Evolutionary conservation across 2,113 vertebrate genomes (phyloP).

Genomic region (Bolborhynchus lineola): DNA sequence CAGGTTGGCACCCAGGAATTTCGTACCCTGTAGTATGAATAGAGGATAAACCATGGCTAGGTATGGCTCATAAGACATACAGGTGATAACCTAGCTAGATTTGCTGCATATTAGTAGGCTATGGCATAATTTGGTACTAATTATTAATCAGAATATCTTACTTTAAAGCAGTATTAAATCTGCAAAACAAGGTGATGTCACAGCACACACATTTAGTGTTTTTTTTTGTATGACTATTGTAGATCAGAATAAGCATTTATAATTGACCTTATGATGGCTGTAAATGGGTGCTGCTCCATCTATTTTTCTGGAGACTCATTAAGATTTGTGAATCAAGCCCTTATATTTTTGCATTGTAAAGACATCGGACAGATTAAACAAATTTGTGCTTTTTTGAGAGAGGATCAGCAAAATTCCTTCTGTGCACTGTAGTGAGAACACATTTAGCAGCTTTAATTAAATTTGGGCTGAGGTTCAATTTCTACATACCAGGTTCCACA

Average conservation of each 20-base stretch:
- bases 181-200: neutral
- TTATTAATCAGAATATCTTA: neutral
- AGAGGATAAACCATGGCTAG: slow-evolving; percentile 81
- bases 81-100: slow-evolving; percentile 21
- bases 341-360: neutral
- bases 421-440: slow-evolving; percentile 12
- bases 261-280: neutral
- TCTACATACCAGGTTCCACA: slow-evolving; percentile 31
- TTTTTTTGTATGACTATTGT: neutral
- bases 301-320: neutral
- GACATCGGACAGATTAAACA: neutral
- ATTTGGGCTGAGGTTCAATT: slow-evolving; percentile 56
- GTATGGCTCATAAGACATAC: slow-evolving; percentile 51
- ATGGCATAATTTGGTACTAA: slow-evolving; percentile 21
- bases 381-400: neutral
- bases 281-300: neutral
- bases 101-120: neutral
- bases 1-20: slow-evolving; percentile 83
- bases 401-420: slow-evolving; percentile 52
- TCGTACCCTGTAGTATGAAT: slow-evolving; percentile 80
- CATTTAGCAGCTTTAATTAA: slow-evolving; percentile 37
- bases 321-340: neutral
- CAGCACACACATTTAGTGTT: neutral
- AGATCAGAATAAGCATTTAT: neutral
- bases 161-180: neutral